Evolutionary conservation across 1,140 invertebrate genomes (phyloP).

Genomic region (Proctacanthus coquilletti): DNA sequence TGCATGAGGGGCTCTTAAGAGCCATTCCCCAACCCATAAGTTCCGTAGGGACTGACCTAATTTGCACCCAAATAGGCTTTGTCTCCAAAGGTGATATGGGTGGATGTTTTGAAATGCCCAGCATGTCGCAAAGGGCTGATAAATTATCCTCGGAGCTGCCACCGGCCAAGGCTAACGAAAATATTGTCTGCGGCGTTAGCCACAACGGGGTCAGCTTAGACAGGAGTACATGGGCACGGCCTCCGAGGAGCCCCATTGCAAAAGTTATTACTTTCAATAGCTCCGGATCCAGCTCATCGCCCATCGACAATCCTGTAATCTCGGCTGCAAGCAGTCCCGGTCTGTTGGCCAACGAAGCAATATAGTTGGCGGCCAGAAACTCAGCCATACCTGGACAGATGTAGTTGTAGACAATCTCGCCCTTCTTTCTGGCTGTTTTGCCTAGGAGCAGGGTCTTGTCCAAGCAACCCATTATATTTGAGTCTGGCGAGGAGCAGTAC

Average conservation of each 20-base stretch:
- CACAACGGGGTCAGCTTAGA: conserved; percentile 34
- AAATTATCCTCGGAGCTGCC: conserved; percentile 35
- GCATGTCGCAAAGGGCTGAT: conserved; percentile 31
- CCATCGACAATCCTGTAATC: conserved; percentile 33
- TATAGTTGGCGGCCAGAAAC: conserved; percentile 38
- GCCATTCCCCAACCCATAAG: conserved; percentile 34
- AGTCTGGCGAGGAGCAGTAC: conserved; percentile 9
- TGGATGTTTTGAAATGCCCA: conserved; percentile 25
- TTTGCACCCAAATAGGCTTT: conserved; percentile 26
- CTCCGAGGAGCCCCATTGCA: conserved; percentile 34
- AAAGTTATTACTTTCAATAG: conserved; percentile 29
- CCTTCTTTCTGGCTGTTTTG: conserved; percentile 19
- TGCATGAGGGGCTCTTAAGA: conserved; percentile 29
- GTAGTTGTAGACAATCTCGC: conserved; percentile 31
- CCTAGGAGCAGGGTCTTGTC: conserved; percentile 29
- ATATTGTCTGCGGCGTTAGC: conserved; percentile 32
- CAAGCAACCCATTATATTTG: conserved; percentile 13
- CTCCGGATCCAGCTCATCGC: conserved; percentile 11
- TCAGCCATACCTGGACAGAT: conserved; percentile 35
- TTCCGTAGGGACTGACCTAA: conserved; percentile 31
- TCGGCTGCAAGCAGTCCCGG: conserved; percentile 35
- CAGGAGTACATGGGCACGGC: conserved; percentile 32
- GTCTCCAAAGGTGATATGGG: conserved; percentile 21
- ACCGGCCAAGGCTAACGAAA: conserved; percentile 33
- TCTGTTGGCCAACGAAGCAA: conserved; percentile 36